Conservation (phyloP, 1,140 invertebrate species). For the Nephotettix cincticeps region DNA sequence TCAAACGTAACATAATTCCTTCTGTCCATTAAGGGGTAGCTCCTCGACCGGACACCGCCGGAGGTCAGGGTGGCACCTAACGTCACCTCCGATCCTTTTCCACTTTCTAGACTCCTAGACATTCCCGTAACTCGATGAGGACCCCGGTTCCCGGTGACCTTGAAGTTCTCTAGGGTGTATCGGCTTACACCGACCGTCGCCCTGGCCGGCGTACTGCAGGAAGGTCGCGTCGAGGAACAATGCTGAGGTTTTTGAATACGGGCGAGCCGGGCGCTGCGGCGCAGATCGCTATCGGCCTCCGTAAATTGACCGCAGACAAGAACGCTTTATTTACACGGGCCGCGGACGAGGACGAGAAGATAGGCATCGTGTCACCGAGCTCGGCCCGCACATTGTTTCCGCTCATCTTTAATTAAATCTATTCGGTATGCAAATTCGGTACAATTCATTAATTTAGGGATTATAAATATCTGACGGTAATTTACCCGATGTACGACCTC, state of each 20-base stretch:
- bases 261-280: not conserved
- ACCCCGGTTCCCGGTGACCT: too few relatives aligned
- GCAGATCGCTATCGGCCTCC: slow-evolving; percentile 17
- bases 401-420: slow-evolving; percentile 17
- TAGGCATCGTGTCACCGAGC: slow-evolving; percentile 10
- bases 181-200: too few relatives aligned
- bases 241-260: slow-evolving; percentile 1
- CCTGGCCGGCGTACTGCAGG: too few relatives aligned
- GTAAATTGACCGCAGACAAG: slow-evolving; percentile 27
- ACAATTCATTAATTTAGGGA: slow-evolving; percentile 14
- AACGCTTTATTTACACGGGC: slow-evolving; percentile 17
- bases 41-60: too few relatives aligned
- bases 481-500: slow-evolving; percentile 1
- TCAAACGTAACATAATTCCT: too few relatives aligned
- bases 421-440: slow-evolving; percentile 12
- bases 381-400: slow-evolving; percentile 12
- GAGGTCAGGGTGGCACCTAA: too few relatives aligned
- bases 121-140: too few relatives aligned
- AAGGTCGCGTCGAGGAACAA: too few relatives aligned
- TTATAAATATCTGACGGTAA: slow-evolving; percentile 10
- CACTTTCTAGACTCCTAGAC: too few relatives aligned
- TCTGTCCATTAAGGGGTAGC: too few relatives aligned
- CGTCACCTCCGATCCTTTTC: too few relatives aligned
- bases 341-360: not conserved
- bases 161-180: too few relatives aligned